phyloP scores from a whole-genome alignment of 2,888 invertebrate genomes.

The Spodoptera exigua region DNA sequence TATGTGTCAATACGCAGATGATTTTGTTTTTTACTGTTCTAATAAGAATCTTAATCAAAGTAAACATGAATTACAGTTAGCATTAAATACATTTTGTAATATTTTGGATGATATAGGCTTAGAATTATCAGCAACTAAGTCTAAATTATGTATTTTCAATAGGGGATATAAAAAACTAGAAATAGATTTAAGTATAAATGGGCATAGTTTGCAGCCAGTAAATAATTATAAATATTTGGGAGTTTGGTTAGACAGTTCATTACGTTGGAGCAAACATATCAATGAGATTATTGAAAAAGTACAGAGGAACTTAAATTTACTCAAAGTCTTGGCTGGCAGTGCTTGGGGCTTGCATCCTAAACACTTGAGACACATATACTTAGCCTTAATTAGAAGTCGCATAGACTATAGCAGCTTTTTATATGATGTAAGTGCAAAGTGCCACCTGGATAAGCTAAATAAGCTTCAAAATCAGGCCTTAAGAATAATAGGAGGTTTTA shows the following conservation, averaged over 20 bases:
- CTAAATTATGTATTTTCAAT: constrained; percentile 9
- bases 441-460: not conserved
- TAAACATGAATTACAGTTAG: not conserved
- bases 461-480: not conserved
- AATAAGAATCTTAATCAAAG: not conserved
- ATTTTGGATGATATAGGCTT: not conserved
- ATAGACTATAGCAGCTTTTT: constrained; percentile 8
- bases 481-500: constrained; percentile 1
- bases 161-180: not conserved
- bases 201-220: not conserved
- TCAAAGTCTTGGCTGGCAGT: constrained; percentile 9
- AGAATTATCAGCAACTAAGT: not conserved
- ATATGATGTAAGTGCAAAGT: constrained; percentile 10
- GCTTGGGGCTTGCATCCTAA: constrained; percentile 11
- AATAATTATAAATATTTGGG: constrained; percentile 10
- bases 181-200: not conserved
- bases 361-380: constrained; percentile 11
- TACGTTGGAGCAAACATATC: not conserved
- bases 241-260: constrained; percentile 1
- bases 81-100: not conserved
- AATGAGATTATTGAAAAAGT: not conserved
- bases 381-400: constrained; percentile 6
- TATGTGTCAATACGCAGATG: constrained; percentile 3
- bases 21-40: constrained; percentile 1
- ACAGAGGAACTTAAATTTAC: not conserved